Evolutionary conservation across 1,140 invertebrate species (phyloP).

Genomic region (Hydropsyche tenuis): DNA sequence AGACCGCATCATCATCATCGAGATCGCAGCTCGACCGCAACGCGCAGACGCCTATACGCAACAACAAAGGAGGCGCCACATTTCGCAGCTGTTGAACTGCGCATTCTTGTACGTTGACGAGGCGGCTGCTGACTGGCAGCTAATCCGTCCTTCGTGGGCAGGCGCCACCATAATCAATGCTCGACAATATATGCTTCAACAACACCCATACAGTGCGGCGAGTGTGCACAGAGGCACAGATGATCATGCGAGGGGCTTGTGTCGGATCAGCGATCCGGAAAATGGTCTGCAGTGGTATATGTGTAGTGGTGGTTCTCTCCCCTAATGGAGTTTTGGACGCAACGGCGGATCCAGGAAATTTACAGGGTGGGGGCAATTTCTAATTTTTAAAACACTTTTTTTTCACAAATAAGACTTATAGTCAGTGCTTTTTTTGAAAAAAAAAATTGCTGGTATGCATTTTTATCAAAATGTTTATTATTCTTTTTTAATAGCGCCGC

Average conservation of each 20-base stretch:
- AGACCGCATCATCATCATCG: no score
- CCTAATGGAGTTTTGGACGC: no score
- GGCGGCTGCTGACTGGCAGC: constrained; percentile 1
- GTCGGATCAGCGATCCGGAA: background rate
- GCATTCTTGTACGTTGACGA: constrained; percentile 16
- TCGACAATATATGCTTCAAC: background rate
- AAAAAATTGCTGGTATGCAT: no score
- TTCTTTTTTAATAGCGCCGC: no score
- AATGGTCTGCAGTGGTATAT: background rate
- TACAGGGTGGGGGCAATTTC: no score
- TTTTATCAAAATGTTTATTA: no score
- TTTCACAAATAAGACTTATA: no score
- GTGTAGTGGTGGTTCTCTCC: background rate
- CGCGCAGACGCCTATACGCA: no score
- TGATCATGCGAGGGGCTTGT: background rate
- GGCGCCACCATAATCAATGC: constrained; percentile 27
- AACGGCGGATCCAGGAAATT: no score
- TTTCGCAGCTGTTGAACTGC: background rate
- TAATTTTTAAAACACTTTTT: no score
- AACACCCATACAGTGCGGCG: background rate
- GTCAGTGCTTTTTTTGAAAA: no score
- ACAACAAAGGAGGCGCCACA: constrained; percentile 8
- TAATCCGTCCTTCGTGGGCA: constrained; percentile 32
- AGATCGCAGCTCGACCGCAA: background rate
- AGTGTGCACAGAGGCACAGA: background rate